Conservation (phyloP, 1,140 invertebrate genomes). For the Drosophila lacertosa region DNA sequence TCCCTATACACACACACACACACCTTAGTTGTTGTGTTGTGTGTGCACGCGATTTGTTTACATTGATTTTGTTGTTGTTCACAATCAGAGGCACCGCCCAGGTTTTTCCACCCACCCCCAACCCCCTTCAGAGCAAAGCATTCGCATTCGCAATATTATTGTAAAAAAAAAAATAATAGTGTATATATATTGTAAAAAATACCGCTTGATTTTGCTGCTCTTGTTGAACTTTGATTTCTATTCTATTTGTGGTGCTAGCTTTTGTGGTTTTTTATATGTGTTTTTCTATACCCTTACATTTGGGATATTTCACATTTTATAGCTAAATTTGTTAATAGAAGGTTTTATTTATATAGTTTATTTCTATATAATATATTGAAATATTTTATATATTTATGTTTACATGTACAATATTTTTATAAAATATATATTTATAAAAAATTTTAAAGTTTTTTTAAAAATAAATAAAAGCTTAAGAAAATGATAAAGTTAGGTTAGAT, state of each 20-base stretch:
- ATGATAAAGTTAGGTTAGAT: background rate
- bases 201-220: slow-evolving; percentile 34
- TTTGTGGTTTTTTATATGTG: slow-evolving; percentile 15
- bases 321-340: background rate
- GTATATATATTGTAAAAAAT: background rate
- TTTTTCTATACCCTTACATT: background rate
- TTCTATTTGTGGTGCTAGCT: slow-evolving; percentile 28
- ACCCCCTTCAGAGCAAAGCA: slow-evolving; percentile 8
- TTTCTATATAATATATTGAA: background rate
- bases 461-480: too few relatives aligned
- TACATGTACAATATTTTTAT: background rate
- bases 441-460: too few relatives aligned
- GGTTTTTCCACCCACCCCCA: background rate
- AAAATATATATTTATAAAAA: background rate
- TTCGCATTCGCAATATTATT: slow-evolving; percentile 58
- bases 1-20: background rate
- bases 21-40: slow-evolving; percentile 23
- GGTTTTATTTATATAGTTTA: background rate
- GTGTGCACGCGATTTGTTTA: slow-evolving; percentile 57
- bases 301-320: background rate
- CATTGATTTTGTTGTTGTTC: slow-evolving; percentile 63
- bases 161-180: slow-evolving; percentile 41
- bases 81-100: slow-evolving; percentile 47
- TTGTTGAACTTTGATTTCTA: slow-evolving; percentile 56
- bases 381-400: too few relatives aligned